Base-by-base conservation (phyloP, 2,113 vertebrate species). In the Dasyurus viverrinus region DNA sequence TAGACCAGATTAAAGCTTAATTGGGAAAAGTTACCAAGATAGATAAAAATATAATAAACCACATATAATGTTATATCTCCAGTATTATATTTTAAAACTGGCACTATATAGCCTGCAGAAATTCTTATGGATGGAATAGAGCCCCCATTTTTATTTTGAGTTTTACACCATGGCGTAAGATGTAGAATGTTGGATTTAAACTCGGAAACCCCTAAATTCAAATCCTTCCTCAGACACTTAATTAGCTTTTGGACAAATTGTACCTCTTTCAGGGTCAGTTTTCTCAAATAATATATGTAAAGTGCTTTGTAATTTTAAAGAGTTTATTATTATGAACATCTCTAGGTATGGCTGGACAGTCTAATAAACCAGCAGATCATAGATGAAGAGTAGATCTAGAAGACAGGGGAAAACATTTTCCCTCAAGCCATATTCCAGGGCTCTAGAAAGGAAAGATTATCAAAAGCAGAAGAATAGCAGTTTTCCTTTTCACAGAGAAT, bases 401-500 rank as follows among this genome's bases (percentile, higher is more conserved):
- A 94, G 23, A 54, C 0, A 0, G 53, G 52, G 24, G 84, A 36
- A 53, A 23, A 53, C 46, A 50, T 96, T 97, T 68, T 97, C 93
- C 90, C 76, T 96, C 9, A 12, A 90, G 93, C 96, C 95, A 95
- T 93, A 91, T 89, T 4, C 52, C 89, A 53, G 57, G 92, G 97
- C 95, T 92, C 54, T 30, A 25, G 93, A 96, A 90, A 96, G 96
- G 93, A 95, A 84, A 98, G 94, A 90, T 76, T 57, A 52, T 11
- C 57, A n/a, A 19, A 19, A 47, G 50, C 47, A 50, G 91, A 91
- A 91, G 92, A 76, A 96, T 94, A 95, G 93, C 89, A 10, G 36
- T 53, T 95, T 93, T 93, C 95, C 93, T 97, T 95, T 94, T 94
- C 96, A 97, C 92, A 96, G 24, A 1, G 55, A 98, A 97, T 97